Evolutionary conservation across 2,888 invertebrate species (phyloP), one percentile per base, ranked within the genome.

Genomic region (Petrolisthes manimaculis): DNA sequence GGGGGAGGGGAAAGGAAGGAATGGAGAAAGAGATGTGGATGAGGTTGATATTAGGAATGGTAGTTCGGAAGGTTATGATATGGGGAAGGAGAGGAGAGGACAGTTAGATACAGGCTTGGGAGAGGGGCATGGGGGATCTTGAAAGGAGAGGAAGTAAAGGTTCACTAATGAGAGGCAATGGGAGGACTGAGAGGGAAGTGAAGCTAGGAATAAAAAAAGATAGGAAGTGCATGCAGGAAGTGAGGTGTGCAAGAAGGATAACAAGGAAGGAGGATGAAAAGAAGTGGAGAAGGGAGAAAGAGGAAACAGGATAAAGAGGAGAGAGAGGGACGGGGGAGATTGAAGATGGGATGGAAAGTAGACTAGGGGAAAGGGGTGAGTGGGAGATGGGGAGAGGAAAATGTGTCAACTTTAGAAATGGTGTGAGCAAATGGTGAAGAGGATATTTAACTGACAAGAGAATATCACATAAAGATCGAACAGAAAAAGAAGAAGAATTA

Each of bases 1-100:
- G 61, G 37, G 81, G 18, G 37, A 37, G 51, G 51, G 21, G 2
- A 21, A 3, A 24, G 24, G 24, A 21, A 24, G 21, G 75, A 9
- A 21, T 9, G 2, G 9, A 24, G 21, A 75, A 21, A 9, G 9
- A 14, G 14, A 9, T 24, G 21, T 3, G 75, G 75, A 75, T 9
- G 12, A 75, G 21, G 75, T 37, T 37, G 37, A 37, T 37, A 37
- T 37, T 37, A 37, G 67, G 67, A 67, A 67, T 14, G 14, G 67
- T 1, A n/a, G 67, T 12, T 67, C 12, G 67, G 67, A 67, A n/a
- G 67, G n/a, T 12, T 12, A 67, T 1, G 67, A 67, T 54, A 8
- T 21, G 54, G 18, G 61, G 82, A 83, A 21, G 69, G 71, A 71
- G 74, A 83, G 53, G 53, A 53, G n/a, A 51, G n/a, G n/a, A 53